Base-by-base conservation (phyloP, 2,797 vertebrate species). In the Rhinella marina region DNA sequence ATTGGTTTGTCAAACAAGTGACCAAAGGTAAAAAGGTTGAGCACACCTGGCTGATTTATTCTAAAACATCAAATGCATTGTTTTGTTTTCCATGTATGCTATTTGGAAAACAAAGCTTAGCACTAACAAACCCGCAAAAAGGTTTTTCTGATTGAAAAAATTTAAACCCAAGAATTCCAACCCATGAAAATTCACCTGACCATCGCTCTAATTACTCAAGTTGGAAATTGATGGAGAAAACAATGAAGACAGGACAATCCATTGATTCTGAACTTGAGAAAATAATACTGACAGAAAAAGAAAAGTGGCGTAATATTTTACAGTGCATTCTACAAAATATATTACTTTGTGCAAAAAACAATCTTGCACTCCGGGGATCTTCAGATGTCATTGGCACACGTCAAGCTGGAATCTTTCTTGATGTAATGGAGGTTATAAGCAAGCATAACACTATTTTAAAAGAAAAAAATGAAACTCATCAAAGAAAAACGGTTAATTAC, bases 61-160 rank as follows among this genome's bases (percentile, higher is more conserved):
- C 64, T 8, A 66, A 66, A n/a, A 66, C 64, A 27, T 66, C 64
- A 66, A 66, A 66, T 8, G 10, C 64, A 7, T 23, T 66, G 64
- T 66, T 66, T 66, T 66, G 64, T n/a, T 66, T 66, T n/a, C 64
- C 64, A 66, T 66, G 64, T n/a, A 66, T 66, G 12, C n/a, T 66
- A 66, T 66, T 27, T 27, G 64, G 64, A 9, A 27, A 66, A 27
- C 64, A 66, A 23, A 66, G 7, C n/a, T 66, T 13, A 23, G 21
- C 64, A 5, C 21, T 66, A 8, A 66, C 64, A 66, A 66, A 75
- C 29, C 72, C 72, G 4, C 3, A 75, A 75, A 75, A 75, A 16
- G 72, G 72, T 75, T 75, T 32, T 27, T 27, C 17, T 27, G 70
- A n/a, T n/a, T 73, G 70, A 23, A 29, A 73, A 73, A 17, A 73